Conservation (phyloP, 1,140 invertebrate species). For the Nasonia vitripennis region DNA sequence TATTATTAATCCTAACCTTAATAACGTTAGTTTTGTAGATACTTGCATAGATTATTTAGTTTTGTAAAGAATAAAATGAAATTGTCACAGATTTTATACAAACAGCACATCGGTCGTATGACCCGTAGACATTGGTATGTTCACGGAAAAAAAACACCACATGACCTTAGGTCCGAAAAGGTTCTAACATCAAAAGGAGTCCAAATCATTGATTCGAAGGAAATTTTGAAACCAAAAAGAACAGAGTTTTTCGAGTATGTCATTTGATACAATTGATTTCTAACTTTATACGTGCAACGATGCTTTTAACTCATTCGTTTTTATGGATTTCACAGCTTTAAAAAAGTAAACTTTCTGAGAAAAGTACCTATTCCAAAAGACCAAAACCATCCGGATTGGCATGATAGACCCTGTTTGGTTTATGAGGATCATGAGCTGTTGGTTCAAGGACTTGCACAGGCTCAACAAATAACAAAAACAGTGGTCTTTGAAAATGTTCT, state of each 20-base stretch:
- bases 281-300: not conserved
- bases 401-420: conserved; percentile 77
- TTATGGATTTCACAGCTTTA: conserved; percentile 37
- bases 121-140: conserved; percentile 81
- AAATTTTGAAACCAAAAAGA: conserved; percentile 68
- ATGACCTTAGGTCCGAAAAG: conserved; percentile 74
- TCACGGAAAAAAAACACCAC: conserved; percentile 77
- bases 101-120: conserved; percentile 82
- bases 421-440: conserved; percentile 80
- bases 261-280: conserved; percentile 10
- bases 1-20: conserved; percentile 11
- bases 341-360: conserved; percentile 46
- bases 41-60: not conserved
- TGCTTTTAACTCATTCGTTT: conserved; percentile 26
- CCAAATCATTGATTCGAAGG: conserved; percentile 75
- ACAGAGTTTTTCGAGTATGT: conserved; percentile 55
- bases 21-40: not conserved
- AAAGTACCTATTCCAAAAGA: conserved; percentile 69
- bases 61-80: conserved; percentile 75
- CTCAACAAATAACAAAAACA: conserved; percentile 84
- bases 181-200: conserved; percentile 75
- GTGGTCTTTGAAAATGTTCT: conserved; percentile 79
- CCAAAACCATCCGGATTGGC: conserved; percentile 79
- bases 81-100: conserved; percentile 77
- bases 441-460: conserved; percentile 83